phyloP scores from a whole-genome alignment of 1,140 invertebrate genomes.

The Pissodes strobi region DNA sequence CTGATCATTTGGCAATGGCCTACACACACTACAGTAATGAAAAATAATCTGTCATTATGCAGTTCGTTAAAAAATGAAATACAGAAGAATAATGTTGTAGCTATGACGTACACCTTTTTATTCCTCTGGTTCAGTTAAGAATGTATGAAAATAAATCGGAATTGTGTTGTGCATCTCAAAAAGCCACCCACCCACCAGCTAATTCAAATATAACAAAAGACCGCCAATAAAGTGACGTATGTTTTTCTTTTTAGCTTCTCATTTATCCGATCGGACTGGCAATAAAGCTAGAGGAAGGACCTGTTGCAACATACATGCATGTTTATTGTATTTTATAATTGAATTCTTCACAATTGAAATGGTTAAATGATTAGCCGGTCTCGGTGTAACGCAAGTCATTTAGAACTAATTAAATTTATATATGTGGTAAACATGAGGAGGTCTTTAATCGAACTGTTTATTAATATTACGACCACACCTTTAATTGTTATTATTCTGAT shows the following conservation, averaged over 20 bases:
- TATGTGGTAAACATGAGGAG: constrained; percentile 45
- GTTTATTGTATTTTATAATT: constrained; percentile 50
- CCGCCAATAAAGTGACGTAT: constrained; percentile 3
- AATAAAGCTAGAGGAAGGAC: constrained; percentile 15
- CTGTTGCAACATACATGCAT: constrained; percentile 44
- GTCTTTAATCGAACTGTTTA: constrained; percentile 30
- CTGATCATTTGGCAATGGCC: too few relatives aligned
- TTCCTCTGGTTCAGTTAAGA: too few relatives aligned
- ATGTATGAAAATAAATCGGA: too few relatives aligned
- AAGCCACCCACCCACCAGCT: not conserved
- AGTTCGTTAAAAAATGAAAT: too few relatives aligned
- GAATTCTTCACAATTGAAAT: constrained; percentile 47
- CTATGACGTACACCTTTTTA: too few relatives aligned
- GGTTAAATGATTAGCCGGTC: constrained; percentile 45
- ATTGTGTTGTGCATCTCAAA: too few relatives aligned
- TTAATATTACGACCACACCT: constrained; percentile 34
- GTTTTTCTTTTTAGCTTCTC: constrained; percentile 16
- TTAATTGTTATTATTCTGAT: too few relatives aligned
- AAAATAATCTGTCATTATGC: too few relatives aligned
- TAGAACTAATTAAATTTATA: constrained; percentile 51
- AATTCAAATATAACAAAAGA: constrained; percentile 19
- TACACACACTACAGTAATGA: too few relatives aligned
- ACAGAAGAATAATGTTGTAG: too few relatives aligned
- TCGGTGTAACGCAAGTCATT: constrained; percentile 47
- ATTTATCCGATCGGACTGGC: constrained; percentile 14